A percentile compares a stretch with the other conserved stretches of the same genome.
These are phyloP conservation scores for Graphium colonna DNA, from an alignment of 2,888 invertebrate genomes.

Conservation along the genomic window DNA sequence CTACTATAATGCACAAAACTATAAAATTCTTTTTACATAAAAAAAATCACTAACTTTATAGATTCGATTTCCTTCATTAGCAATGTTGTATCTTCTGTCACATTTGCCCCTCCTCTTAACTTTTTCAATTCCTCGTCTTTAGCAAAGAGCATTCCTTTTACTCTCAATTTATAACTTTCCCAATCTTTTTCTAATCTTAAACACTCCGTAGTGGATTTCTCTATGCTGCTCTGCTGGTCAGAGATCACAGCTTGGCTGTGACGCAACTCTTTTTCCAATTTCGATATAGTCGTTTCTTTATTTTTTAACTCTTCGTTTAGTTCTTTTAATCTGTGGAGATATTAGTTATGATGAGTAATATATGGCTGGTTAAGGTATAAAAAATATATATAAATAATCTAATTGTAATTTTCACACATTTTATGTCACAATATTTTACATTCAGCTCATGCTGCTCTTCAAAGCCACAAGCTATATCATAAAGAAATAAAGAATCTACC, in stretches of 20 bases:
- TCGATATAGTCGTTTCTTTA: conserved; percentile 38
- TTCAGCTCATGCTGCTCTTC: no score
- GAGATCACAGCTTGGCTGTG: conserved; percentile 54
- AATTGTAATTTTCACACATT: no score
- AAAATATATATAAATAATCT: no score
- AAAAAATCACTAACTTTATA: conserved; percentile 66
- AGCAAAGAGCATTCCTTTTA: conserved; percentile 60
- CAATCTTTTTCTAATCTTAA: conserved; percentile 61
- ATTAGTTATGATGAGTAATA: no score
- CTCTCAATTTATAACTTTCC: conserved; percentile 66
- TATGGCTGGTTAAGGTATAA: no score
- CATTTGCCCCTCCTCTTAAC: conserved; percentile 48
- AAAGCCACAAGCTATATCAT: no score
- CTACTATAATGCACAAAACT: no score
- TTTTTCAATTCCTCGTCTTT: conserved; percentile 64
- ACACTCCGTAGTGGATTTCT: conserved; percentile 54
- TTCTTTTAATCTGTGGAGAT: conserved; percentile 41
- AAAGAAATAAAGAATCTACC: no score
- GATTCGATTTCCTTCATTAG: conserved; percentile 54
- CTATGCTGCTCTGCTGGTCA: conserved; percentile 50
- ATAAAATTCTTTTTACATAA: no score
- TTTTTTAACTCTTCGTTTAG: conserved; percentile 40
- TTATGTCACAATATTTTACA: no score
- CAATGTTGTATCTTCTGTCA: conserved; percentile 54
- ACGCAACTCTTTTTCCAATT: conserved; percentile 58